Percentiles rank a stretch among this genome's conserved stretches.
These are phyloP conservation scores for Metopia argyrocephala DNA, from an alignment of 2,888 invertebrate species.

Conservation along the genomic window DNA sequence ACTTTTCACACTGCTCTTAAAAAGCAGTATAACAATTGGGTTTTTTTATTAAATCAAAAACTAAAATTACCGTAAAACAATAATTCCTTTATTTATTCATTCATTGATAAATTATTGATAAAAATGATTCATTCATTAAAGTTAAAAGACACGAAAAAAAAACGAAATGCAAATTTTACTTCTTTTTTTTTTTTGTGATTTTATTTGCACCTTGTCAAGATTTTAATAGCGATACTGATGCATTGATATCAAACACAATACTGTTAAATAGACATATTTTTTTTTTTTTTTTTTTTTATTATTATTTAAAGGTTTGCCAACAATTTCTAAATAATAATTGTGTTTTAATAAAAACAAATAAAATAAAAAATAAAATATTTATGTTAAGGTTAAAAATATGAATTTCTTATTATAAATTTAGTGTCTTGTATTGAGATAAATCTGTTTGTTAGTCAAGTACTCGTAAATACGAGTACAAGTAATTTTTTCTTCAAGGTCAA, in stretches of 20 bases:
- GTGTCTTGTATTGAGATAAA: neutral
- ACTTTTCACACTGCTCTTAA: too few species aligned
- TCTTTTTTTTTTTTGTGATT: neutral
- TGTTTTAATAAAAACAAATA: neutral
- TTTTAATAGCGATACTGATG: too few species aligned
- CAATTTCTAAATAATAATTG: neutral
- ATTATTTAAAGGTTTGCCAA: neutral
- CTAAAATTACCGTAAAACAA: slow-evolving; percentile 5
- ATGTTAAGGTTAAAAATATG: slow-evolving; percentile 8
- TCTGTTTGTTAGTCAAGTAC: neutral
- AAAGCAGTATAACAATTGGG: too few species aligned
- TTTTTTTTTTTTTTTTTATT: neutral
- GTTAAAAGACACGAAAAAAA: neutral
- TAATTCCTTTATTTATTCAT: neutral
- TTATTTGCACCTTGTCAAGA: neutral
- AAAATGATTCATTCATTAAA: slow-evolving; percentile 28
- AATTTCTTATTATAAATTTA: slow-evolving; percentile 17
- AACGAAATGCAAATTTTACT: slow-evolving; percentile 10
- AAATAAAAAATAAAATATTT: too few species aligned
- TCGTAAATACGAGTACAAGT: neutral
- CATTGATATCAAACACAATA: neutral
- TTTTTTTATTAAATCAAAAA: neutral
- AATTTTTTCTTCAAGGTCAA: slow-evolving; percentile 9
- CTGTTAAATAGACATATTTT: neutral
- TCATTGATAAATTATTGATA: slow-evolving; percentile 34